Base-by-base conservation (phyloP, 2,797 vertebrate species). In the Synanceia verrucosa region DNA sequence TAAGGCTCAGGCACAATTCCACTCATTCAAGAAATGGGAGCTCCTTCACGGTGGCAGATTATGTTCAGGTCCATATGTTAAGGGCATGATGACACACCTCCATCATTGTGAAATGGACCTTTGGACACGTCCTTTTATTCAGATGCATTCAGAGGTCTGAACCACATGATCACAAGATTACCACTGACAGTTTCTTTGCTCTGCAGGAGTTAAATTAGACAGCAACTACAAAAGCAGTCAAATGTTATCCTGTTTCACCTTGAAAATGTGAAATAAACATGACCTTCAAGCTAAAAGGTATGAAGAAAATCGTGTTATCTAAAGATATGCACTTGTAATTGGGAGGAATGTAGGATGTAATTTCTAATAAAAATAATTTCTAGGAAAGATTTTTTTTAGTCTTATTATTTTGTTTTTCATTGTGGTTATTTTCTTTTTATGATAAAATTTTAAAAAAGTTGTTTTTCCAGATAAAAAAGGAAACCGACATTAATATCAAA, bases 1-100 rank as follows among this genome's bases (percentile, higher is more conserved):
- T 88, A 82, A 61, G 41, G 74, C 82, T 82, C 74, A 43, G 75
- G 64, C 66, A 2, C 26, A 78, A 82, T 78, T 57, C 46, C 2
- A 34, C 68, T 79, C 63, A 19, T 62, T 79, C 70, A 34, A n/a
- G 2, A 36, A 73, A 58, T 41, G 52, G 72, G 68, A 33, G 70
- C 82, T 75, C 50, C 68, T 76, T 80, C 69, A 64, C 50, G 8
- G 63, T 34, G 48, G 63, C 71, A 59, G 77, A 87, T 87, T 72
- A 81, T 28, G 65, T 23, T 31, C 19, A 63, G 74, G 79, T 81
- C 72, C 56, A 51, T 48, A 58, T 78, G 86, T 82, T 72, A 26
- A 73, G 48, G 74, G 18, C 37, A 16, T 28, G 53, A 66, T 50
- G 77, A 72, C 57, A 73, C 81, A 52, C 73, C 47, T 70, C 39